Conservation (phyloP, 2,797 vertebrate genomes). For the Brachyalestes nurse region DNA sequence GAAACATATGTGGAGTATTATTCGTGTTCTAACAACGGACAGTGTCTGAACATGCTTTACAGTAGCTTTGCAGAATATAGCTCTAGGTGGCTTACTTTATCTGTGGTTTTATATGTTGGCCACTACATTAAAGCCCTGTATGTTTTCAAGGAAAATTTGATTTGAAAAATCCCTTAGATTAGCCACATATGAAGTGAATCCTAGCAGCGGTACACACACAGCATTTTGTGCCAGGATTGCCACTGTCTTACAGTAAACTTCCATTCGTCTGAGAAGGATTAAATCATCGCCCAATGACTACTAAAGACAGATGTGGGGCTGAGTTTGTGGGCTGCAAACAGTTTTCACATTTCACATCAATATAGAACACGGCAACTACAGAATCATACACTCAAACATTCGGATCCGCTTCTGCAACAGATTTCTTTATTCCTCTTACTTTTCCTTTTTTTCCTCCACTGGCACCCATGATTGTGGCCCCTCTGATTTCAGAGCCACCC, state of each 20-base stretch:
- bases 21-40: not conserved
- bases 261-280: constrained; percentile 5
- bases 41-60: not conserved
- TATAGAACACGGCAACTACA: not conserved
- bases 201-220: not conserved
- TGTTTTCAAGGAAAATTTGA: constrained; percentile 4
- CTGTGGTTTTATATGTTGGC: not conserved
- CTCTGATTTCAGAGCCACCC: constrained; percentile 4
- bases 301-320: not conserved
- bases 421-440: not conserved
- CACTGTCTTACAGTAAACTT: not conserved
- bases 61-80: not conserved
- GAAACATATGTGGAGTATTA: not conserved
- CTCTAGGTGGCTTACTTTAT: not conserved
- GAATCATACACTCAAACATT: not conserved
- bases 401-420: not conserved
- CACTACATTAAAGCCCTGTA: not conserved
- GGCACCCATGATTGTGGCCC: not conserved
- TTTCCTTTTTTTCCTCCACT: too few species aligned
- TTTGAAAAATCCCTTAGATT: not conserved
- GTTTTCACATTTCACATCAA: not conserved
- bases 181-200: not conserved
- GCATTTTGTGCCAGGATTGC: not conserved
- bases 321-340: not conserved
- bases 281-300: not conserved